Evolutionary conservation across 2,113 vertebrate species (phyloP).

Genomic region (Anthoscopus minutus): DNA sequence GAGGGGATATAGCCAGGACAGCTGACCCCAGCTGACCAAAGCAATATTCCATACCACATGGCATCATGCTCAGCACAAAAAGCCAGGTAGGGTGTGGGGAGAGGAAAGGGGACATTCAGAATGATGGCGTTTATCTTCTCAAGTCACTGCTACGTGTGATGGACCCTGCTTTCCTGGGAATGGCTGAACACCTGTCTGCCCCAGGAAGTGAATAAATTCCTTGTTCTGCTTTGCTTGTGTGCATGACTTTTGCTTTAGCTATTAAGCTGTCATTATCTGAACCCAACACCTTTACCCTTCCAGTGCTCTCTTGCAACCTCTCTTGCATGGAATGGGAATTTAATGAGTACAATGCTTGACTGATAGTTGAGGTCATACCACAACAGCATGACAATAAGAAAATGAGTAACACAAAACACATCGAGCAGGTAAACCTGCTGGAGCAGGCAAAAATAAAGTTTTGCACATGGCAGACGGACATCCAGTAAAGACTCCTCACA

Average conservation of each 20-base stretch:
- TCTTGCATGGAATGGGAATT: not conserved
- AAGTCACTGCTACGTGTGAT: fast-evolving
- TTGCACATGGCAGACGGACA: not conserved
- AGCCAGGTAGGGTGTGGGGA: not conserved
- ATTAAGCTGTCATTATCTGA: not conserved
- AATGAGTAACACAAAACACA: not conserved
- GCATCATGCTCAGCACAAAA: not conserved
- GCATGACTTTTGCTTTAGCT: not conserved
- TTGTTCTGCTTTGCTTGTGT: not conserved
- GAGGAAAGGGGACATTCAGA: not conserved
- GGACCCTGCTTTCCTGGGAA: not conserved
- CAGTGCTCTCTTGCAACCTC: not conserved
- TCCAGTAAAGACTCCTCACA: not conserved
- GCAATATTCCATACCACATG: not conserved
- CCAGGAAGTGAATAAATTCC: not conserved
- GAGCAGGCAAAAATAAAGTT: not conserved
- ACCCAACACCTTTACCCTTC: not conserved
- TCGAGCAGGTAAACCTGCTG: not conserved
- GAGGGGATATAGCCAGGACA: not conserved
- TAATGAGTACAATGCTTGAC: not conserved
- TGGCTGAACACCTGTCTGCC: not conserved
- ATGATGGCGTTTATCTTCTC: not conserved
- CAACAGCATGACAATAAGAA: not conserved
- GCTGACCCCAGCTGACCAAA: not conserved
- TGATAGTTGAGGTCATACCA: not conserved